Percentiles rank a stretch among this genome's conserved stretches.
These are phyloP conservation scores for Arbacia lixula DNA, from an alignment of 53 echinoderm and acorn worm genomes.

Conservation along the genomic window DNA sequence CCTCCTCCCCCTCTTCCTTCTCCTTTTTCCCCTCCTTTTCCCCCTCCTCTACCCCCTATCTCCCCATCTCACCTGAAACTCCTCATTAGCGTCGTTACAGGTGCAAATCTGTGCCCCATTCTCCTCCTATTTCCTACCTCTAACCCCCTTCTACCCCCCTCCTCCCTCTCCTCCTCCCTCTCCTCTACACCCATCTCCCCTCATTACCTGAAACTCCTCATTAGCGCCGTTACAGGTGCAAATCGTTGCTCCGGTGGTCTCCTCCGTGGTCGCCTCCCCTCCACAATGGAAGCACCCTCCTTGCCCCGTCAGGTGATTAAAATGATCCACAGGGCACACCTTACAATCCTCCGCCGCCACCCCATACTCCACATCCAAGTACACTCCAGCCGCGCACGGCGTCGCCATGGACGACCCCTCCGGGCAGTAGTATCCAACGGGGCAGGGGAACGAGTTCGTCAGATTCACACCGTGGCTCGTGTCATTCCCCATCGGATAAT, in stretches of 20 bases:
- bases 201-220: conserved; percentile 90
- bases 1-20: too few species aligned
- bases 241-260: conserved; percentile 42
- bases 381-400: conserved; percentile 68
- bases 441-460: conserved; percentile 97
- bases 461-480: conserved; percentile 82
- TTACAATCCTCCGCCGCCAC: conserved; percentile 70
- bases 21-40: too few species aligned
- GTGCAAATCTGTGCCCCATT: too few species aligned
- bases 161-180: too few species aligned
- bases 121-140: too few species aligned
- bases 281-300: conserved; percentile 88
- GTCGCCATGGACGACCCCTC: conserved; percentile 68
- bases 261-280: conserved; percentile 64
- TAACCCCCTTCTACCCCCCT: too few species aligned
- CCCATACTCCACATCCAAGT: conserved; percentile 64
- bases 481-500: conserved; percentile 73
- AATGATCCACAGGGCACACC: conserved; percentile 80
- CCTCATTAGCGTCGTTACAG: too few species aligned
- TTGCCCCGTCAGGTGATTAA: conserved; percentile 94
- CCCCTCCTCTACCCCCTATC: too few species aligned
- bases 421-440: conserved; percentile 89
- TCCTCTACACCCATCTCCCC: neutral
- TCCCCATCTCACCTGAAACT: too few species aligned
- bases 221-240: conserved; percentile 87